Evolutionary conservation across 2,113 vertebrate species (phyloP), one percentile per base, ranked within the genome.

Genomic region (Verasper variegatus): DNA sequence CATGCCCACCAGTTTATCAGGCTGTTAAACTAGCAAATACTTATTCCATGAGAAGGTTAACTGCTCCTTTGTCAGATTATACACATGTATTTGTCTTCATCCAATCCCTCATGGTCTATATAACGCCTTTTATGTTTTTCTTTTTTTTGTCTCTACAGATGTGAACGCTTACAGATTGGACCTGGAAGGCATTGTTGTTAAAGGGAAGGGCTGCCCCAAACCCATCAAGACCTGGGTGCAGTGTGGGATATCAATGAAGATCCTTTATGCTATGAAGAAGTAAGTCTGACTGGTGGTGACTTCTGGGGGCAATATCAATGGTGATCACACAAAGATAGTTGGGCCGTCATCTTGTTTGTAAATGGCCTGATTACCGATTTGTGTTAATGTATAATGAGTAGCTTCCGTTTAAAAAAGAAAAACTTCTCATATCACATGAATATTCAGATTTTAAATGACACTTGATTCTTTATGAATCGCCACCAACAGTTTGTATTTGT

Each of bases 161-260:
- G 96, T 99, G 78, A 97, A 93, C 59, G 88, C 95, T 0, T 96
- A 95, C 93, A 94, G 98, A 17, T 80, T 97, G 87, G 97, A 99
- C 83, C 86, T 99, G 94, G 98, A 99, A 67, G 98, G 98, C 21
- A 98, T 99, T 85, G 94, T 72, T 0, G 98, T 99, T 13, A 98
- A 99, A 80, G 98, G 98, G 62, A 99, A 99, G 90, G 97, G 97
- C 76, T 99, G 98, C 75, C 97, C 98, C 20, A 99, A 99, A 86
- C 98, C 98, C 71, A 98, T 99, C 88, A 99, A 97, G 92, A 96
- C 97, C 57, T 99, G 98, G 98, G 98, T 99, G 52, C 98, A 99
- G 87, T 99, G 98, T 91, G 98, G 98, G 17, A 98, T 97, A 70
- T 99, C 98, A 18, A 99, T 99, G 98, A 99, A 99, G 93, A 99